These are phyloP conservation scores for Eupithecia dodoneata DNA, from an alignment of 2,888 invertebrate genomes.

Conservation along the genomic window DNA sequence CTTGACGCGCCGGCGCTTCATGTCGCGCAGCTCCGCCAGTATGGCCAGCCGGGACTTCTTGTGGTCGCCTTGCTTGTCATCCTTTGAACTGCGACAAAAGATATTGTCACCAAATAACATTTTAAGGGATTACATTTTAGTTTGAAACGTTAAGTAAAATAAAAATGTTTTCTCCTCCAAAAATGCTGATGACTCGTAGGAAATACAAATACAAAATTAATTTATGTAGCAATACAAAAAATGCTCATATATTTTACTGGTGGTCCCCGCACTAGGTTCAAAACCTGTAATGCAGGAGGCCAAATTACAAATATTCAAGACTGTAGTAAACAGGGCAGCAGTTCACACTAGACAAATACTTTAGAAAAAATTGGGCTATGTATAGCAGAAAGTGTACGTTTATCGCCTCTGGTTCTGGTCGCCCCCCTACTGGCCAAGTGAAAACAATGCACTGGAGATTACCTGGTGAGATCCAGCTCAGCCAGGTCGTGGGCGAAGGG, in stretches of 20 bases:
- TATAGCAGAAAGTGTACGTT: background rate
- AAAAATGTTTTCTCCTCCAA: background rate
- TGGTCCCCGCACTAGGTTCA: too few species aligned
- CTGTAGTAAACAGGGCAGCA: too few species aligned
- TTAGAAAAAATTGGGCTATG: too few species aligned
- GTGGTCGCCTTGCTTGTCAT: slow-evolving; percentile 41
- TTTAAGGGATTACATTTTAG: background rate
- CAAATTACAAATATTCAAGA: too few species aligned
- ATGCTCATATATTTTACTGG: too few species aligned
- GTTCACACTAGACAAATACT: too few species aligned
- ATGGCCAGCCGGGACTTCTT: slow-evolving; percentile 72
- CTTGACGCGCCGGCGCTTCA: slow-evolving; percentile 84
- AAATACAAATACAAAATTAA: background rate
- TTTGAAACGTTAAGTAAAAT: background rate
- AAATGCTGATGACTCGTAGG: background rate
- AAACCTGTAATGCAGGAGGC: too few species aligned
- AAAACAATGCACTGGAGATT: slow-evolving; percentile 1
- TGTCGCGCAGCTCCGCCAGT: slow-evolving; percentile 82
- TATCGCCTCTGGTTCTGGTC: background rate
- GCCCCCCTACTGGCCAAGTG: background rate
- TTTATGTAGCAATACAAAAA: too few species aligned
- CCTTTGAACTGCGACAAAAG: slow-evolving; percentile 28
- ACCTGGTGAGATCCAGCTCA: slow-evolving; percentile 67
- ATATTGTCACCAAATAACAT: background rate
- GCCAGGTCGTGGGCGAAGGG: slow-evolving; percentile 63